These are phyloP conservation scores for Elysia crispata DNA, from an alignment of 2,888 invertebrate genomes.

Conservation along the genomic window DNA sequence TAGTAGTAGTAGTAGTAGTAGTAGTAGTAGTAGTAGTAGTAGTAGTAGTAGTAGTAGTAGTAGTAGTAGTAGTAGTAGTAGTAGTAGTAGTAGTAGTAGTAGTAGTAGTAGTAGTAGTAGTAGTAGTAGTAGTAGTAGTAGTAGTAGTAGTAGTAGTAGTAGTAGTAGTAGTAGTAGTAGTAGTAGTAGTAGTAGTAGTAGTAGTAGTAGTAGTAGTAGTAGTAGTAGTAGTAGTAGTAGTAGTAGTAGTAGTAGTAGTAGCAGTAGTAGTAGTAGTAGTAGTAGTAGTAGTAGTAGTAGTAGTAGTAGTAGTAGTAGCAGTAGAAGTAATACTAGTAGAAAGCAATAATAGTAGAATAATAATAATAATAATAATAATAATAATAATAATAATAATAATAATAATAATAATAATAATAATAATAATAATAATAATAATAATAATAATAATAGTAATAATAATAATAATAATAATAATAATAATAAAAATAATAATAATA, in stretches of 20 bases:
- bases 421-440: too few relatives aligned
- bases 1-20: constrained; percentile 9
- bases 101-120: constrained; percentile 9
- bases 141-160: constrained; percentile 4
- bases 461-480: too few relatives aligned
- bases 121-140: constrained; percentile 4
- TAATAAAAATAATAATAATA: too few relatives aligned
- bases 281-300: constrained; percentile 35
- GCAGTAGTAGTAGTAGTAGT: constrained; percentile 42
- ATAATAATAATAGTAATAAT: too few relatives aligned
- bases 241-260: constrained; percentile 45
- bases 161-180: constrained; percentile 9
- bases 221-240: constrained; percentile 46
- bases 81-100: constrained; percentile 9
- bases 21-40: constrained; percentile 9
- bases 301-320: constrained; percentile 34
- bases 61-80: constrained; percentile 4
- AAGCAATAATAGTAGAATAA: too few relatives aligned
- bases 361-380: too few relatives aligned
- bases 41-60: constrained; percentile 4
- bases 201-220: constrained; percentile 37
- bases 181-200: constrained; percentile 4
- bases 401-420: too few relatives aligned
- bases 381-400: too few relatives aligned
- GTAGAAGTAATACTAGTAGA: too few relatives aligned